phyloP scores from a whole-genome alignment of 2,888 invertebrate species.

The Metellina segmentata region DNA sequence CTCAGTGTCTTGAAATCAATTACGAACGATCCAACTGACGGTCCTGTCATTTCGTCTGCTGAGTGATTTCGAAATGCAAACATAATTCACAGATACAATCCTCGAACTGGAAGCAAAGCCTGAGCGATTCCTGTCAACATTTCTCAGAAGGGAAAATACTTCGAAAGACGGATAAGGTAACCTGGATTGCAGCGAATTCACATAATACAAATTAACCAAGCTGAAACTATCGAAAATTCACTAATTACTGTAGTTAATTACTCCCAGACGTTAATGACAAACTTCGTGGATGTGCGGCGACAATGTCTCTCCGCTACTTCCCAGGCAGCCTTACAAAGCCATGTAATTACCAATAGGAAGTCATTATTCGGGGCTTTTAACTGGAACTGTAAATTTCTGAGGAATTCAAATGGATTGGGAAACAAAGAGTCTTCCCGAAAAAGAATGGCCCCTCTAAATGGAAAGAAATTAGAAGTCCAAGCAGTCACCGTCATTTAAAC shows the following conservation, averaged over 20 bases:
- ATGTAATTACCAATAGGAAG: conserved; percentile 43
- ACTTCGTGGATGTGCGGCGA: conserved; percentile 10
- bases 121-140: not conserved
- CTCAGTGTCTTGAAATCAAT: not conserved
- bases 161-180: not conserved
- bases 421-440: not conserved
- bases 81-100: too few species aligned
- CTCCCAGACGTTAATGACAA: conserved; percentile 26
- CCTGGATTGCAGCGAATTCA: not conserved
- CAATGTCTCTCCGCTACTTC: conserved; percentile 6
- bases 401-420: not conserved
- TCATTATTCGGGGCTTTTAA: conserved; percentile 34
- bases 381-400: conserved; percentile 30
- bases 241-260: conserved; percentile 48
- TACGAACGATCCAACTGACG: not conserved
- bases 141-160: not conserved
- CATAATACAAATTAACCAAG: not conserved
- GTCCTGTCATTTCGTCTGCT: not conserved
- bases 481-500: too few species aligned
- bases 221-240: conserved; percentile 31
- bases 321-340: conserved; percentile 10
- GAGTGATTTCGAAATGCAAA: not conserved
- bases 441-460: not conserved
- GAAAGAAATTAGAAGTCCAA: conserved; percentile 6
- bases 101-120: too few species aligned